Evolutionary conservation across 2,888 invertebrate species (phyloP), one percentile per base, ranked within the genome.

Genomic region (Volucella zonaria): DNA sequence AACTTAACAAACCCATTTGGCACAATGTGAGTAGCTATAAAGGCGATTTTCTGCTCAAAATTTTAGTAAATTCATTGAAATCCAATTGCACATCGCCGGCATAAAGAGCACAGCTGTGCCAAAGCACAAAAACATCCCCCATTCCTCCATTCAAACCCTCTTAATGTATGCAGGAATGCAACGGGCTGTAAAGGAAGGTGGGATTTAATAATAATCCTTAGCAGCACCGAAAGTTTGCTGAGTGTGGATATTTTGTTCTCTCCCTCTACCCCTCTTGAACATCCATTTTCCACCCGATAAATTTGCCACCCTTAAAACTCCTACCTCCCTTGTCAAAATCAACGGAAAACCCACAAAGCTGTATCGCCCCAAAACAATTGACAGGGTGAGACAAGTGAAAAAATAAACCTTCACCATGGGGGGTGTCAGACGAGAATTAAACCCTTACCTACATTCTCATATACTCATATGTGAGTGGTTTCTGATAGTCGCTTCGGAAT

Each of bases 231-330:
- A 45, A 38, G 45, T 45, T 49, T 58, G 42, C 42, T 31, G 66
- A 9, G 51, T 51, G n/a, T 67, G 66, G 18, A 59, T 68, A 68
- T 76, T 68, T 62, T 49, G 18, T 68, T 52, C n/a, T 43, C 18
- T 59, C 23, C 31, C 12, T 23, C 18, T 2, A 23, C 18, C 2
- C 18, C 18, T 23, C 18, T 31, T 49, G 15, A 49, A 59, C 51
- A 52, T 43, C 52, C 61, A 52, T 15, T 61, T 61, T 76, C 45
- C 76, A 45, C 52, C 43, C 76, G 38, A 76, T 76, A 67, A 75
- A 75, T 67, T 68, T 23, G 31, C 43, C 43, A 18, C 52, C 23
- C 18, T 18, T 18, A 18, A 11, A 12, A 4, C 15, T 64, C 6
- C 6, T 12, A 8, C 54, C 0, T 8, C n/a, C 10, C 11, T 43